Conservation (phyloP, 2,888 invertebrate species). For the Idaea aversata region DNA sequence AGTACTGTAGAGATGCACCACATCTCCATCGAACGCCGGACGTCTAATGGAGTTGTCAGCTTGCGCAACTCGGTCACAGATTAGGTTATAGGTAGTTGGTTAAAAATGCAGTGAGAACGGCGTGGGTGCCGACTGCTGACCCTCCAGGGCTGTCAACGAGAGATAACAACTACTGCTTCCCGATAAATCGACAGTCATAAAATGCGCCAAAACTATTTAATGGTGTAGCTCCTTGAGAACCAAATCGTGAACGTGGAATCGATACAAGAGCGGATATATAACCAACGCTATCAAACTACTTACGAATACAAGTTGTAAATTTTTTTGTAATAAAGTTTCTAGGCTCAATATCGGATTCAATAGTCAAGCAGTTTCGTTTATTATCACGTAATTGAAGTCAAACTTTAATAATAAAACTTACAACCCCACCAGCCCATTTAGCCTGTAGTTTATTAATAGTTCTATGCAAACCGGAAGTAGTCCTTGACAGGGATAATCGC, state of each 20-base stretch:
- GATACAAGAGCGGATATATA: background rate
- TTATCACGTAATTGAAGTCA: no score
- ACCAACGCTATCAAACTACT: background rate
- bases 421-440: no score
- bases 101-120: constrained; percentile 48
- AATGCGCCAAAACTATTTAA: constrained; percentile 10
- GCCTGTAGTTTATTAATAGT: no score
- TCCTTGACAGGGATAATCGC: no score
- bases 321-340: background rate
- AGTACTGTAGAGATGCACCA: constrained; percentile 21
- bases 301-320: background rate
- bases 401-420: no score
- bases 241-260: background rate
- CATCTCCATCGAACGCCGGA: constrained; percentile 33
- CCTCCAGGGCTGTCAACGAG: constrained; percentile 46
- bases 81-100: constrained; percentile 17
- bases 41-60: constrained; percentile 72
- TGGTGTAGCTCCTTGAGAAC: background rate
- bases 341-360: no score
- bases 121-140: constrained; percentile 43
- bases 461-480: no score
- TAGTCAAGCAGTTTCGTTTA: no score
- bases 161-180: constrained; percentile 27
- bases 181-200: constrained; percentile 18
- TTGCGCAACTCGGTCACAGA: constrained; percentile 53